These are phyloP conservation scores for Zaprionus davidi DNA, from an alignment of 1,140 invertebrate genomes.

Conservation along the genomic window DNA sequence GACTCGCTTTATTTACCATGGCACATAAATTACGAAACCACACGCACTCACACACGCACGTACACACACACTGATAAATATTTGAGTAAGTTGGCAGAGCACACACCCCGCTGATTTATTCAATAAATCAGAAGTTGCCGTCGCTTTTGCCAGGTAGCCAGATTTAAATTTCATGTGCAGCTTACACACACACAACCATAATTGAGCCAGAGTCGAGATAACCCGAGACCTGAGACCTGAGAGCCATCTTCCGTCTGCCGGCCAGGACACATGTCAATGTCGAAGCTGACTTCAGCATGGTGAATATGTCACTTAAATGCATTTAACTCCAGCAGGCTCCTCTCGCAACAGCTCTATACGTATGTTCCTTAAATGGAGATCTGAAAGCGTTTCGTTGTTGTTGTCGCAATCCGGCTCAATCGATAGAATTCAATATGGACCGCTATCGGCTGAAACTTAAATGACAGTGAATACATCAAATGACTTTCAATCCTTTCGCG, in stretches of 20 bases:
- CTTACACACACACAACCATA: conserved; percentile 31
- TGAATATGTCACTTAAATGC: conserved; percentile 65
- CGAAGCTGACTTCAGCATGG: conserved; percentile 26
- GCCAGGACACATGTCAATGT: conserved; percentile 70
- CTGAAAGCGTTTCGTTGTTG: conserved; percentile 47
- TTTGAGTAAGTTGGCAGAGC: conserved; percentile 58
- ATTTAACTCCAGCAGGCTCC: conserved; percentile 56
- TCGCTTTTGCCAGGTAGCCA: conserved; percentile 40
- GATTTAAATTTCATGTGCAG: conserved; percentile 75
- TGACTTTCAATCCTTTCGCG: conserved; percentile 80
- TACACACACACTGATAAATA: conserved; percentile 62
- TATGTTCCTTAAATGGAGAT: conserved; percentile 8
- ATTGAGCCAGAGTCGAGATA: conserved; percentile 16
- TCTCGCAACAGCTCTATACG: background rate
- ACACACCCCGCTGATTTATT: conserved; percentile 71
- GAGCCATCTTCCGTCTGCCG: conserved; percentile 11
- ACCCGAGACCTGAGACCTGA: conserved; percentile 4
- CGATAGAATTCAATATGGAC: conserved; percentile 48
- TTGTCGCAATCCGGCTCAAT: conserved; percentile 27
- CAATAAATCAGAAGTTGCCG: conserved; percentile 74
- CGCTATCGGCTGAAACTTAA: conserved; percentile 74
- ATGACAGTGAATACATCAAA: conserved; percentile 79
- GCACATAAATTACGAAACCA: conserved; percentile 74
- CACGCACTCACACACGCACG: conserved; percentile 22
- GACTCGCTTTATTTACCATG: conserved; percentile 69